Evolutionary conservation across 2,797 vertebrate species (phyloP).

Genomic region (Zalophus californianus): DNA sequence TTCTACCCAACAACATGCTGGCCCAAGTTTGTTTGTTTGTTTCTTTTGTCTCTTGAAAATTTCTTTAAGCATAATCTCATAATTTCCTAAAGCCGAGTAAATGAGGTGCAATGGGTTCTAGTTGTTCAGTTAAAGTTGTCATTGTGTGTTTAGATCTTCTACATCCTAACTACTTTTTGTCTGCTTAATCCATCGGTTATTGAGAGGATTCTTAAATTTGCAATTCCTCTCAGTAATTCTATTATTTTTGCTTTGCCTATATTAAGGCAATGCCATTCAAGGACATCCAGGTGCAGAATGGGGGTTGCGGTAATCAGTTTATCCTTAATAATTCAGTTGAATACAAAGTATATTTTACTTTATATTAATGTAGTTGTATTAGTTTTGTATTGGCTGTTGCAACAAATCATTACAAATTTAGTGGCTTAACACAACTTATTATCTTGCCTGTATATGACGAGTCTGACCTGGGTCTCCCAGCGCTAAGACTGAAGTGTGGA

Average conservation of each 20-base stretch:
- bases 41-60: not conserved
- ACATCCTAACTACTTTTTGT: not conserved
- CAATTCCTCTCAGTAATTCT: not conserved
- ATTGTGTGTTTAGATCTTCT: conserved; percentile 33
- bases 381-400: not conserved
- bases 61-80: not conserved
- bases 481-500: not conserved
- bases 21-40: not conserved
- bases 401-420: not conserved
- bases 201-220: not conserved
- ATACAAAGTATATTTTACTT: not conserved
- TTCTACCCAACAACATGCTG: not conserved
- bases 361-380: not conserved
- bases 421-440: not conserved
- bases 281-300: not conserved
- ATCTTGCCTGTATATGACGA: not conserved
- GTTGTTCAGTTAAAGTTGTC: not conserved
- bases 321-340: not conserved
- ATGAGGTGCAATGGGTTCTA: not conserved
- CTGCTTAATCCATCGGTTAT: not conserved
- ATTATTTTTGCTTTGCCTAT: not conserved
- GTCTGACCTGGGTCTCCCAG: not conserved
- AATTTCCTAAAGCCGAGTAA: conserved; percentile 20
- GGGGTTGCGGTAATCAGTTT: not conserved
- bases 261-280: not conserved